These are phyloP conservation scores for Aphrophora alni DNA, from an alignment of 2,888 invertebrate species.

Conservation along the genomic window DNA sequence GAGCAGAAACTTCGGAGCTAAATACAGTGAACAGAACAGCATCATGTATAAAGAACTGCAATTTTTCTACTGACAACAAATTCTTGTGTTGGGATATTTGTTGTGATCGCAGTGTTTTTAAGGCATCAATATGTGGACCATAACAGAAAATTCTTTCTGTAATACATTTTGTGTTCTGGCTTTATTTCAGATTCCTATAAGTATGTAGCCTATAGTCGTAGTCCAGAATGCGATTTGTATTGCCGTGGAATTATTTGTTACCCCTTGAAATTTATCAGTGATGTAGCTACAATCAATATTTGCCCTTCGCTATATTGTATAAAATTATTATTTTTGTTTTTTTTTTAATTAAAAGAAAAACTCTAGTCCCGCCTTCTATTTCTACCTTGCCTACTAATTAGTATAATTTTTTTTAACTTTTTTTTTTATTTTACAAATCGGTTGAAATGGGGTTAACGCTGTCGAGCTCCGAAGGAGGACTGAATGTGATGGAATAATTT, in stretches of 20 bases:
- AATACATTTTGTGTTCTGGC: not conserved
- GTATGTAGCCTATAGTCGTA: not conserved
- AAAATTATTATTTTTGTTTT: constrained; percentile 34
- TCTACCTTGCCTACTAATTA: constrained; percentile 39
- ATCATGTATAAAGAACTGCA: constrained; percentile 44
- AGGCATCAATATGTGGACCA: not conserved
- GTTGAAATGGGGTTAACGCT: constrained; percentile 7
- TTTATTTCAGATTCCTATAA: constrained; percentile 2
- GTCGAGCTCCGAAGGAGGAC: constrained; percentile 29
- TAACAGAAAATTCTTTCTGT: not conserved
- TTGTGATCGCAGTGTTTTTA: constrained; percentile 19
- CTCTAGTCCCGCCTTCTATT: constrained; percentile 50
- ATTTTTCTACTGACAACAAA: constrained; percentile 41
- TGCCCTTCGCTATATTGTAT: constrained; percentile 34
- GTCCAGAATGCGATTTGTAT: not conserved
- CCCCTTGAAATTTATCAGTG: constrained; percentile 23
- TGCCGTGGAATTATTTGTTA: not conserved
- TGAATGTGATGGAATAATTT: constrained; percentile 46
- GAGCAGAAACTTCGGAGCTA: constrained; percentile 44
- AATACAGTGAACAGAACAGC: constrained; percentile 46
- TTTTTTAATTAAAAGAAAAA: constrained; percentile 46
- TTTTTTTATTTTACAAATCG: not conserved
- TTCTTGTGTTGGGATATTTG: constrained; percentile 29
- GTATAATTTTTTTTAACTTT: not conserved
- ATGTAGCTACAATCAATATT: constrained; percentile 24